phyloP scores from a whole-genome alignment of 2,113 vertebrate species.

The Rhabdornis inornatus region DNA sequence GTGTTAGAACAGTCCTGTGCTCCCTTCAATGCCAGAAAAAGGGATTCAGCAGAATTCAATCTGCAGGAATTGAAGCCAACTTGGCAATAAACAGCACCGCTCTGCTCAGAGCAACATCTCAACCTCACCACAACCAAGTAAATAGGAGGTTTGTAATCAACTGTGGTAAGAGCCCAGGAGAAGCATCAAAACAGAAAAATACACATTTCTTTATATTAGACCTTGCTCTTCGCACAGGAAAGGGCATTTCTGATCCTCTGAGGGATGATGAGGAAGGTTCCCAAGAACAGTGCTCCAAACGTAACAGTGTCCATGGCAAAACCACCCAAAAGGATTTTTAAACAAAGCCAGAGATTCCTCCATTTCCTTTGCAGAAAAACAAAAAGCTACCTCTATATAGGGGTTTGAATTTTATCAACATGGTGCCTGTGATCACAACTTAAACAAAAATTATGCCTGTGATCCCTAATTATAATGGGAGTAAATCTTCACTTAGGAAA shows the following conservation, averaged over 20 bases:
- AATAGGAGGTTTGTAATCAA: neutral
- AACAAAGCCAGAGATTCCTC: neutral
- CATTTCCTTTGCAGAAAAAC: neutral
- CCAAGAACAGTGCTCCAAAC: neutral
- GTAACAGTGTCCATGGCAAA: neutral
- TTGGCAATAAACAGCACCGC: neutral
- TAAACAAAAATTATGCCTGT: neutral
- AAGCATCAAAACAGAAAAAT: neutral
- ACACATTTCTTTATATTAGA: neutral
- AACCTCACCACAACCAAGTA: neutral
- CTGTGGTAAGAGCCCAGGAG: neutral
- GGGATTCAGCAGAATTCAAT: conserved; percentile 55
- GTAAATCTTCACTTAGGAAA: neutral
- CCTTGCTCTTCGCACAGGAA: neutral
- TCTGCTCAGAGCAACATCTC: conserved; percentile 1
- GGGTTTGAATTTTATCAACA: neutral
- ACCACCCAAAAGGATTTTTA: neutral
- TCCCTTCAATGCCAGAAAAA: neutral
- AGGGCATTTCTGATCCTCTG: neutral
- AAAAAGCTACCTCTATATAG: neutral
- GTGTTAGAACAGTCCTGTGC: neutral
- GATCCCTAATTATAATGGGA: neutral
- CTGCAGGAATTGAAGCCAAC: conserved; percentile 13
- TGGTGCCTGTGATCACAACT: neutral
- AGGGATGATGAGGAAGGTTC: neutral